Evolutionary conservation across 1,140 invertebrate genomes (phyloP), one percentile per base, ranked within the genome.

Genomic region (Polyergus mexicanus): DNA sequence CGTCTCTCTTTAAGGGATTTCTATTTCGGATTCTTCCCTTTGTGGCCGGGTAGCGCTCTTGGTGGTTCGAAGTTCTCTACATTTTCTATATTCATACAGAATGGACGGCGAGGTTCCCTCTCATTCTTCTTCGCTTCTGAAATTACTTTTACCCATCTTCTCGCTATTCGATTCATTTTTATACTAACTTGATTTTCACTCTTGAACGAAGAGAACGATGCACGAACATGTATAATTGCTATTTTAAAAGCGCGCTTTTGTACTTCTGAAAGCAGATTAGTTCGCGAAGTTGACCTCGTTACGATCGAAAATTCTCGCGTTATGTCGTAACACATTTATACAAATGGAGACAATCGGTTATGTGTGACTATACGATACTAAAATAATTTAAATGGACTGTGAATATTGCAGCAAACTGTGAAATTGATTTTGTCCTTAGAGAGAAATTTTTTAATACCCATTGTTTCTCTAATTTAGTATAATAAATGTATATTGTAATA

Each of bases 21-120:
- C 78, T 83, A 83, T 83, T 83, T 83, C 68, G 68, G 25, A 60
- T 13, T 62, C 56, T 60, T 74, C 25, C 56, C 68, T 83, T 81
- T 81, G 78, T 71, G 54, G 38, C 3, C 47, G 47, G 44, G 7
- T 28, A 47, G 11, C 10, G 77, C 60, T 80, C 25, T 22, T 66
- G 47, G 16, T 25, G 44, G 77, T 58, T 28, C 47, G 47, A 65
- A 78, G 66, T 86, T 69, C 38, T 47, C 78, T 74, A 35, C 78
- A 72, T 83, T 83, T 83, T 62, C 68, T 83, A 83, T 83, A 83
- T 72, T 83, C 54, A 83, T 75, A 44, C 60, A 28, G 77, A 77
- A 88, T 47, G 86, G 54, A 83, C 68, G 54, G 41, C 3, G 38
- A 60, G 65, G 19, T 47, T 60, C 75, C 28, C 58, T 56, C 47